Conservation (phyloP, 2,888 invertebrate species). For the Pyrrhosoma nymphula region DNA sequence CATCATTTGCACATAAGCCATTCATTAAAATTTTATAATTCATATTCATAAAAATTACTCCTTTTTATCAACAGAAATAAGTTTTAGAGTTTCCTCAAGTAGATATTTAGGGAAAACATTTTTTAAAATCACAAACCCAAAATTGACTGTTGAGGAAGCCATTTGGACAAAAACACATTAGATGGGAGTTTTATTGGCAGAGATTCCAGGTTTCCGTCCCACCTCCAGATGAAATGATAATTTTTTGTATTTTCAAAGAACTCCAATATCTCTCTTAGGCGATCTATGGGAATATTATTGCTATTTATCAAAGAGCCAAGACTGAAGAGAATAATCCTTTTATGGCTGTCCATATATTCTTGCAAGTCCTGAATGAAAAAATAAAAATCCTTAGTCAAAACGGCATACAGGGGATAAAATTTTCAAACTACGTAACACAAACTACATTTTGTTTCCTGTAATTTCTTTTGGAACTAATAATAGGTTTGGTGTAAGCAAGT, state of each 20-base stretch:
- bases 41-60: too few species aligned
- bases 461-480: too few species aligned
- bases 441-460: too few species aligned
- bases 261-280: constrained; percentile 75
- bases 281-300: constrained; percentile 75
- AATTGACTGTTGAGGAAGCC: constrained; percentile 86
- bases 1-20: too few species aligned
- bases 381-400: not conserved
- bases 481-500: too few species aligned
- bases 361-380: constrained; percentile 75
- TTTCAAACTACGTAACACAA: too few species aligned
- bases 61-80: too few species aligned
- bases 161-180: constrained; percentile 81
- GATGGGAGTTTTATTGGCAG: constrained; percentile 76
- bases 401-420: too few species aligned
- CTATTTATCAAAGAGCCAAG: constrained; percentile 78
- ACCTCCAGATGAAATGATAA: constrained; percentile 79
- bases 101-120: not conserved
- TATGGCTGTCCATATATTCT: constrained; percentile 76
- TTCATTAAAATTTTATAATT: too few species aligned
- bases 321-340: constrained; percentile 80
- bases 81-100: too few species aligned
- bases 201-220: constrained; percentile 75
- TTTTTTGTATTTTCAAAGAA: constrained; percentile 77
- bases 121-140: constrained; percentile 78